Percentiles rank a stretch among this genome's conserved stretches.
Conservation (phyloP, 1,140 invertebrate species). For the Globodera rostochiensis region DNA sequence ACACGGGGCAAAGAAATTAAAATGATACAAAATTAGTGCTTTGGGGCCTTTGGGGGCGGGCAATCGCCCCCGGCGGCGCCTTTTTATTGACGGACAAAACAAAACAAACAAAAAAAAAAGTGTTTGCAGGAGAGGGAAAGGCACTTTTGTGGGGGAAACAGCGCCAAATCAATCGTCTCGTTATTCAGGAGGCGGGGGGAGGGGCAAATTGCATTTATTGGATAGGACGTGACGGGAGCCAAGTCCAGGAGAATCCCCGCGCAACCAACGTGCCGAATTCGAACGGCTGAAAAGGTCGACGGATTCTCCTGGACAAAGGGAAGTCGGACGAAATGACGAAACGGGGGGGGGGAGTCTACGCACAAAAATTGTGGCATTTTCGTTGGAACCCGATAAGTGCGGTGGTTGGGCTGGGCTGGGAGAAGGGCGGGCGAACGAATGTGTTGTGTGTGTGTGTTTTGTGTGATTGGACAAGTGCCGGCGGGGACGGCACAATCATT, state of each 20-base stretch:
- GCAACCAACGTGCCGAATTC: too few species aligned
- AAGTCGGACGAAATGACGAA: too few species aligned
- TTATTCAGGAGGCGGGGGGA: background rate
- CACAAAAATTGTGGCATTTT: background rate
- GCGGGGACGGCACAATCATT: background rate
- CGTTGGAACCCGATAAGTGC: background rate
- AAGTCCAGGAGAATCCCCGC: background rate
- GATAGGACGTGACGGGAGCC: background rate
- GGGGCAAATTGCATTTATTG: background rate
- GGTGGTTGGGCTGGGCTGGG: background rate
- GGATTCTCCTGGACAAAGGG: too few species aligned
- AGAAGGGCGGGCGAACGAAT: too few species aligned
- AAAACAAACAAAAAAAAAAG: background rate
- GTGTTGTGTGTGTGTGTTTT: background rate
- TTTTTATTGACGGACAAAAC: background rate
- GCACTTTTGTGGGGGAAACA: constrained; percentile 11
- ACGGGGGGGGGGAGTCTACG: too few species aligned
- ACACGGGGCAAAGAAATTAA: background rate
- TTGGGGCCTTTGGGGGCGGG: background rate
- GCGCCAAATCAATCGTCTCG: background rate
- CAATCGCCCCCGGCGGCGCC: background rate
- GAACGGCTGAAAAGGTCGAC: too few species aligned
- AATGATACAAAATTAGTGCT: background rate
- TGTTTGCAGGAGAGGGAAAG: background rate
- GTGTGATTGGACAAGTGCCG: too few species aligned